Evolutionary conservation across 2,113 vertebrate genomes (phyloP).

Genomic region (Nycticorax nycticorax): DNA sequence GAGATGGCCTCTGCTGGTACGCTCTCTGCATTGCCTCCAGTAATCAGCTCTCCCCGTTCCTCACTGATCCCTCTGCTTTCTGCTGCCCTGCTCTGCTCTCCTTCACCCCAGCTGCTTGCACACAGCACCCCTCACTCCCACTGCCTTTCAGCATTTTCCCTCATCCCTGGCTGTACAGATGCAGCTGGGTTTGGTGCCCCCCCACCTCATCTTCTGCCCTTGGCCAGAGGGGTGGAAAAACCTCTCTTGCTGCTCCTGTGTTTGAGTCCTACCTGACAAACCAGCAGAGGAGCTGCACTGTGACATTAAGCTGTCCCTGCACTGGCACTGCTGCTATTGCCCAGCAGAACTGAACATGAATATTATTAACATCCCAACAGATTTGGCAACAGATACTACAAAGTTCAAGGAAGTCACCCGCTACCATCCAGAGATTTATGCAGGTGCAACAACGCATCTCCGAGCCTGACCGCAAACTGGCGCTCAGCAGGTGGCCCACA

Average conservation of each 20-base stretch:
- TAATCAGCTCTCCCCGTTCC: not conserved
- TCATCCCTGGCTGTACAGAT: not conserved
- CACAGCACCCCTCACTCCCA: not conserved
- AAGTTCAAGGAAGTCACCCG: not conserved
- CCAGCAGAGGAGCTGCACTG: not conserved
- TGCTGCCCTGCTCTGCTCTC: not conserved
- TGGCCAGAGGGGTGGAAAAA: not conserved
- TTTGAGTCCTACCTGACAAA: not conserved
- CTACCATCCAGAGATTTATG: not conserved
- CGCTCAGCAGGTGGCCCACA: not conserved
- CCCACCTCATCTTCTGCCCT: not conserved
- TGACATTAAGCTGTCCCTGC: not conserved
- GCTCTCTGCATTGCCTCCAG: accelerated
- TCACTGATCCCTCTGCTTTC: not conserved
- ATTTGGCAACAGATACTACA: not conserved
- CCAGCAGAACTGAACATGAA: not conserved
- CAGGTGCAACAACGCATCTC: not conserved
- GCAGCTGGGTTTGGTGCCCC: not conserved
- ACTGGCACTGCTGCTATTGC: not conserved
- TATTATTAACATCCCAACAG: not conserved
- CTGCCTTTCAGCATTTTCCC: not conserved
- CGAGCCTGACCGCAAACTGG: not conserved
- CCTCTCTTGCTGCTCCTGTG: accelerated
- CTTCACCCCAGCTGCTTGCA: not conserved
- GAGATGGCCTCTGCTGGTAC: not conserved